phyloP scores from a whole-genome alignment of 2,888 invertebrate genomes.

The Thymelicus lineola region DNA sequence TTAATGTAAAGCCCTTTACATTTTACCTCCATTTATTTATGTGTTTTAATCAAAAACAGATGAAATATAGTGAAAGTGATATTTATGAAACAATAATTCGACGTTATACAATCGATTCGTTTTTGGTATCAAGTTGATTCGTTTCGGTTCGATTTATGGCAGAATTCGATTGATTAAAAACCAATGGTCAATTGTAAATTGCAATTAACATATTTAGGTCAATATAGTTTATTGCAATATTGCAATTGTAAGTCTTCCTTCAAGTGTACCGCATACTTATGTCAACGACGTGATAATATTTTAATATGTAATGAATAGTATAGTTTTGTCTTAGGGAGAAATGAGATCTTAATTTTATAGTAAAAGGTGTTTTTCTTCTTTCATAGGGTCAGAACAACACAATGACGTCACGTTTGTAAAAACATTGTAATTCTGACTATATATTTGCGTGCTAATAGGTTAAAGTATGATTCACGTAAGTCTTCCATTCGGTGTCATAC shows the following conservation, averaged over 20 bases:
- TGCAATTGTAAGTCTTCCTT: conserved; percentile 1
- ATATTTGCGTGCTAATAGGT: too few species aligned
- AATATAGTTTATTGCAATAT: conserved; percentile 28
- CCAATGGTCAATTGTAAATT: conserved; percentile 34
- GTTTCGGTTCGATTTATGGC: conserved; percentile 67
- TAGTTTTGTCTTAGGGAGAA: too few species aligned
- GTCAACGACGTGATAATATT: too few species aligned
- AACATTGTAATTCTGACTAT: too few species aligned
- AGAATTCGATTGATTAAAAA: conserved; percentile 57
- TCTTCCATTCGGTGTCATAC: too few species aligned
- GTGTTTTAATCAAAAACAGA: conserved; percentile 52
- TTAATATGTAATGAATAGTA: too few species aligned
- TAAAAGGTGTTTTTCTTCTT: too few species aligned
- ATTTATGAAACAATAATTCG: conserved; percentile 52
- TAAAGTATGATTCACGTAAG: too few species aligned
- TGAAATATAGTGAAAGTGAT: conserved; percentile 45
- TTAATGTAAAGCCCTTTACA: not conserved
- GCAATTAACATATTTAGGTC: conserved; percentile 31
- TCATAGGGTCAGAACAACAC: too few species aligned
- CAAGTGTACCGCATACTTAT: not conserved
- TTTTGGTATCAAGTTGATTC: conserved; percentile 65
- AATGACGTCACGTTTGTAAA: too few species aligned
- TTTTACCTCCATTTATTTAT: conserved; percentile 47
- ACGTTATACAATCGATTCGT: conserved; percentile 57
- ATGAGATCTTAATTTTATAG: too few species aligned